Evolutionary conservation across 2,113 vertebrate genomes (phyloP), one percentile per base, ranked within the genome.

Genomic region (Petrocephalus zakoni): DNA sequence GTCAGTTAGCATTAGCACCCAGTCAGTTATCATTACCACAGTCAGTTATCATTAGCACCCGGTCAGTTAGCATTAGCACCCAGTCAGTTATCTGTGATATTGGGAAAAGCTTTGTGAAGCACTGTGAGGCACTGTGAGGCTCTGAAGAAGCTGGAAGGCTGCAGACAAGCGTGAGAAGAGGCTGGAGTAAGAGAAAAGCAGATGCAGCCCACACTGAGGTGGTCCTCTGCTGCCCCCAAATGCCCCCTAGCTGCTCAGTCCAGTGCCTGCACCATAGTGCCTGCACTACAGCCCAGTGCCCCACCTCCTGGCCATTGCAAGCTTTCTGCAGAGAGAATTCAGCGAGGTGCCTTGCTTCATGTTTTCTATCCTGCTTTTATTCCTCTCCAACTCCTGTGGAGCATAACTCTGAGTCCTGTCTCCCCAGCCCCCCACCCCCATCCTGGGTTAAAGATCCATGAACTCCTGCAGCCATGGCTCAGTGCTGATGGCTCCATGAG

Each of bases 361-460:
- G 56, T 56, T 89, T 90, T 89, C 89, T 90, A 90, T 72, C 88
- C 91, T 93, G 85, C 91, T 93, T 93, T 93, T 92, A 93, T 93
- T 93, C 90, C 91, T 90, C 87, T 93, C 90, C 91, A 93, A 55
- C 88, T 87, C 89, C 90, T 89, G 88, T 91, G 91, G 91, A 93
- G 88, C 58, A 84, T 87, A 88, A 92, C 91, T 91, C 87, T 0
- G 0, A 51, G 11, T 61, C 37, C 17, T n/a, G 37, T 19, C 15
- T 51, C 2, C 47, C 34, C 88, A 56, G 51, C 1, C 72, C 75
- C 72, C 85, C 0, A n/a, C 75, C 55, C 87, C 49, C 88, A 88
- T 46, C 81, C 78, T 87, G 91, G 92, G 91, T 94, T 91, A 94
- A 93, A 92, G 92, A 93, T 90, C 89, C 89, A 91, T 92, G 91